Evolutionary conservation across 1,140 invertebrate species (phyloP).

Genomic region (Ceratosolen solmsi): DNA sequence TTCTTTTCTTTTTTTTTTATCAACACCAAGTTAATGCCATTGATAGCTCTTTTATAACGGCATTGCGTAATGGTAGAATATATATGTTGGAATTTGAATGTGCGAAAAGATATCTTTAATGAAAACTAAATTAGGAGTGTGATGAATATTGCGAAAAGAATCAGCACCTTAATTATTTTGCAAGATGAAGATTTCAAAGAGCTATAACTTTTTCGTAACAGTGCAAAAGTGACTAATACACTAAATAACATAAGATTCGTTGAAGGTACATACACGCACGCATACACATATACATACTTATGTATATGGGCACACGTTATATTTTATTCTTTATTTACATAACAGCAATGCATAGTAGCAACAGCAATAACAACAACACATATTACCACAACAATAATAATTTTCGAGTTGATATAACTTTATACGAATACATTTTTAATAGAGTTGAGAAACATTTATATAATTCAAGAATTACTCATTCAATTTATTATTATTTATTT

Average conservation of each 20-base stretch:
- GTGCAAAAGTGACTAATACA: background rate
- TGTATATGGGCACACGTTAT: no score
- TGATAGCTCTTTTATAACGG: background rate
- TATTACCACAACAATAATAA: no score
- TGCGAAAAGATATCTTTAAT: background rate
- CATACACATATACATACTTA: no score
- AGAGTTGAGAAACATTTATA: no score
- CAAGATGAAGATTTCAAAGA: background rate
- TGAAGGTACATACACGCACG: no score
- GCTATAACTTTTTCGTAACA: background rate
- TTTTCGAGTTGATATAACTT: no score
- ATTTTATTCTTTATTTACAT: no score
- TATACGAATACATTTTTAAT: no score
- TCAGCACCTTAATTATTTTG: background rate
- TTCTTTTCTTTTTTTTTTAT: background rate
- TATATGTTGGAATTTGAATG: background rate
- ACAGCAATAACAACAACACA: no score
- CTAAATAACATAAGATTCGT: background rate
- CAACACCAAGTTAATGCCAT: background rate
- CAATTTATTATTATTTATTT: no score
- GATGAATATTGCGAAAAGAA: background rate
- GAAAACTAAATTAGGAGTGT: background rate
- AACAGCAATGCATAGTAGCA: no score
- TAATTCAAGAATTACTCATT: no score
- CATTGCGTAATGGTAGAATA: background rate